phyloP scores from a whole-genome alignment of 2,113 vertebrate species.

The Stegostoma tigrinum region DNA sequence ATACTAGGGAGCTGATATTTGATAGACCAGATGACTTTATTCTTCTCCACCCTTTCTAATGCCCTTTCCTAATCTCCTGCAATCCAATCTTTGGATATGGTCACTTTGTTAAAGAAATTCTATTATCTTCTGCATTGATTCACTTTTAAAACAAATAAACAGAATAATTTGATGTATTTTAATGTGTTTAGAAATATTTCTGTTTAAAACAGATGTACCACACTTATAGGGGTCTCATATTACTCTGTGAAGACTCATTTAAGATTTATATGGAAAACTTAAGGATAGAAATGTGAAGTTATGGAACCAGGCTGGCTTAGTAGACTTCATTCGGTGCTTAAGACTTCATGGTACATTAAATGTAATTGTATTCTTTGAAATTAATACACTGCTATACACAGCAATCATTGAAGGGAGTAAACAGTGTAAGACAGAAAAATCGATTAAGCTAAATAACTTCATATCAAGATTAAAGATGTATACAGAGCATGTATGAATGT shows the following conservation, averaged over 20 bases:
- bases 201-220: not conserved
- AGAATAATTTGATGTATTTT: not conserved
- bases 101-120: constrained; percentile 1
- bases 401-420: constrained; percentile 1
- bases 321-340: not conserved
- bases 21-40: not conserved
- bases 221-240: not conserved
- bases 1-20: not conserved
- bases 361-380: not conserved
- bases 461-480: constrained; percentile 6
- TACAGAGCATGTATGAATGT: not conserved
- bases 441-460: constrained; percentile 1
- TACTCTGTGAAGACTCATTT: not conserved
- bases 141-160: not conserved
- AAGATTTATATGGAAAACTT: not conserved
- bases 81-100: not conserved
- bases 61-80: not conserved
- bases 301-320: not conserved
- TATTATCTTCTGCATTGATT: constrained; percentile 8
- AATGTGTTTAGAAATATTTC: not conserved
- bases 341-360: constrained; percentile 14
- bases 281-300: not conserved
- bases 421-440: not conserved
- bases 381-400: not conserved
- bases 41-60: not conserved